Conservation (phyloP, 1,140 invertebrate species). For the Calephelis virginiensis region DNA sequence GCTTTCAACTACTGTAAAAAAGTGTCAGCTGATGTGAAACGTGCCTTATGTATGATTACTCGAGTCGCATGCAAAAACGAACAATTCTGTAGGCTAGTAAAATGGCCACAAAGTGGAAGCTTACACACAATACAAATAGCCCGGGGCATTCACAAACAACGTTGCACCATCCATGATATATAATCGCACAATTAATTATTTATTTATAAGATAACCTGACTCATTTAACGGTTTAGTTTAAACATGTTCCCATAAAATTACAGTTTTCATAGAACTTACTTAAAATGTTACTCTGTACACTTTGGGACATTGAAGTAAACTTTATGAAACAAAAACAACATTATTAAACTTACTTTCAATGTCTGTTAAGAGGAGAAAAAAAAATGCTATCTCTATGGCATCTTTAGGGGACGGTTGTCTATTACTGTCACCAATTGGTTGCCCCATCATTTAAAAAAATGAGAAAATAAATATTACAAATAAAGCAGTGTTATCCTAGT, state of each 20-base stretch:
- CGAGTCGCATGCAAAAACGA: conserved; percentile 41
- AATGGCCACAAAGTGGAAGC: conserved; percentile 50
- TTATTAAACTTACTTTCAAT: no score
- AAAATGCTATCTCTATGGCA: neutral
- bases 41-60: conserved; percentile 41
- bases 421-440: no score
- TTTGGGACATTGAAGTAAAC: no score
- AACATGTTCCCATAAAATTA: conserved; percentile 15
- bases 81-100: conserved; percentile 39
- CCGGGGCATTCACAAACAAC: conserved; percentile 31
- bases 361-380: neutral
- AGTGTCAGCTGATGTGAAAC: conserved; percentile 24
- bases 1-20: neutral
- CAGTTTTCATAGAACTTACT: no score
- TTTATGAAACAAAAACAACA: no score
- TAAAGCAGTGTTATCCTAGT: no score
- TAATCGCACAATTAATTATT: conserved; percentile 11
- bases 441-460: no score
- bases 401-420: no score
- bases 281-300: no score
- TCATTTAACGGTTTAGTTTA: neutral
- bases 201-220: conserved; percentile 1
- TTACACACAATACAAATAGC: conserved; percentile 46
- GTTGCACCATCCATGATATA: conserved; percentile 25
- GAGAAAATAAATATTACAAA: no score